phyloP scores from a whole-genome alignment of 2,888 invertebrate genomes.

The Lithophane semibrunnea region DNA sequence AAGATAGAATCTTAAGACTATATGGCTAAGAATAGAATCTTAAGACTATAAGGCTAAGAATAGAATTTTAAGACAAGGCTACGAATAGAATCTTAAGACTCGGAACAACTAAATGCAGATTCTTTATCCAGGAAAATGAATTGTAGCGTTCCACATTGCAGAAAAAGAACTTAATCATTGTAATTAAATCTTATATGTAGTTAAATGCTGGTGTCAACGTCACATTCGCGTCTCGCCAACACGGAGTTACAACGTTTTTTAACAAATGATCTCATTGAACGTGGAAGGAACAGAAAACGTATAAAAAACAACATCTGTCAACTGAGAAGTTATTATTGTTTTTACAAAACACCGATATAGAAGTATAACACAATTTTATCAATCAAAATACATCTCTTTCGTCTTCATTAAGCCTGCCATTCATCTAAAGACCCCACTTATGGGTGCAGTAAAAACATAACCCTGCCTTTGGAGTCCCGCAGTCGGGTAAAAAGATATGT shows the following conservation, averaged over 20 bases:
- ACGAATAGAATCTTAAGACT: background rate
- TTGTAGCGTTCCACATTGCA: background rate
- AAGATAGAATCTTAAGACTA: no score
- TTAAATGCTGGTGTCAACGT: slow-evolving; percentile 10
- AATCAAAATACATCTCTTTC: slow-evolving; percentile 39
- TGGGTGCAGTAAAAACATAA: background rate
- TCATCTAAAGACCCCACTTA: slow-evolving; percentile 36
- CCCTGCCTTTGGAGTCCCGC: background rate
- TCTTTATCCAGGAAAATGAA: background rate
- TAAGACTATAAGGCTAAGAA: no score
- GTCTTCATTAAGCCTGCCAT: slow-evolving; percentile 33
- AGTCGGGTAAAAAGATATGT: slow-evolving; percentile 15
- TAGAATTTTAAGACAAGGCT: no score
- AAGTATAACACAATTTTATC: slow-evolving; percentile 50
- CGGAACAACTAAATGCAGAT: no score
- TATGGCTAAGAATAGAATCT: background rate
- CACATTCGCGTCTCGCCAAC: slow-evolving; percentile 23
- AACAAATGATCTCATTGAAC: slow-evolving; percentile 58
- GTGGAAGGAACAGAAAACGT: slow-evolving; percentile 30
- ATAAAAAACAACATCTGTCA: slow-evolving; percentile 54
- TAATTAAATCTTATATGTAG: slow-evolving; percentile 13
- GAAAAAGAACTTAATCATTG: background rate
- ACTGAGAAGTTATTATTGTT: slow-evolving; percentile 49
- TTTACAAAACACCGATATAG: slow-evolving; percentile 49
- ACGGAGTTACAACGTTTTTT: slow-evolving; percentile 18